phyloP scores from a whole-genome alignment of 2,888 invertebrate genomes.

The Sphecodes monilicornis region DNA sequence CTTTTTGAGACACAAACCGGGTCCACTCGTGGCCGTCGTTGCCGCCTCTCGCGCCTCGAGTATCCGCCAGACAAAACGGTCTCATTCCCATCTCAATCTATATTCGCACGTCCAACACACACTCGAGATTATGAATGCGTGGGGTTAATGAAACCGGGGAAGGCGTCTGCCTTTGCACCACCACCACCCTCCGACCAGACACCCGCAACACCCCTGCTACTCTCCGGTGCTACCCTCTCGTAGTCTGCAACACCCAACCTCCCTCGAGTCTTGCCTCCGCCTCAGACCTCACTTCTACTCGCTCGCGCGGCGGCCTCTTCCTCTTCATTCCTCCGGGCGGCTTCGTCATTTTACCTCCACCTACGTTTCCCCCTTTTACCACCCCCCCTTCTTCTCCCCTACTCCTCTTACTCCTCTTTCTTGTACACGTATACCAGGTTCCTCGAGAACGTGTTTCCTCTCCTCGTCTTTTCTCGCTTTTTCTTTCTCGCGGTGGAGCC shows the following conservation, averaged over 20 bases:
- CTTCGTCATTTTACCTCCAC: slow-evolving; percentile 41
- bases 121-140: slow-evolving; percentile 84
- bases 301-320: slow-evolving; percentile 39
- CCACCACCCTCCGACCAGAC: slow-evolving; percentile 26
- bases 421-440: slow-evolving; percentile 20
- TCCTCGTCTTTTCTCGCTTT: slow-evolving; percentile 13
- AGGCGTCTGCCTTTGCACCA: slow-evolving; percentile 83
- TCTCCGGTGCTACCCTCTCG: not conserved
- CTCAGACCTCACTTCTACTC: slow-evolving; percentile 26
- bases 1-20: slow-evolving; percentile 54
- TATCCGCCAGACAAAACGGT: slow-evolving; percentile 80
- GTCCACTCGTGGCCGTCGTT: slow-evolving; percentile 30
- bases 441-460: slow-evolving; percentile 31
- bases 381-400: slow-evolving; percentile 3
- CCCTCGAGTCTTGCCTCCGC: slow-evolving; percentile 24
- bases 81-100: slow-evolving; percentile 85
- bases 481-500: slow-evolving; percentile 18
- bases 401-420: not conserved
- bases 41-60: slow-evolving; percentile 76
- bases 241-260: not conserved
- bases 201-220: slow-evolving; percentile 14
- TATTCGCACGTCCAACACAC: slow-evolving; percentile 84
- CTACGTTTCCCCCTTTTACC: not conserved
- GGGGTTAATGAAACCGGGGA: slow-evolving; percentile 82
- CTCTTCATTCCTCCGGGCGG: slow-evolving; percentile 43